Evolutionary conservation across 2,888 invertebrate genomes (phyloP).

Genomic region (Embidobia sp.): DNA sequence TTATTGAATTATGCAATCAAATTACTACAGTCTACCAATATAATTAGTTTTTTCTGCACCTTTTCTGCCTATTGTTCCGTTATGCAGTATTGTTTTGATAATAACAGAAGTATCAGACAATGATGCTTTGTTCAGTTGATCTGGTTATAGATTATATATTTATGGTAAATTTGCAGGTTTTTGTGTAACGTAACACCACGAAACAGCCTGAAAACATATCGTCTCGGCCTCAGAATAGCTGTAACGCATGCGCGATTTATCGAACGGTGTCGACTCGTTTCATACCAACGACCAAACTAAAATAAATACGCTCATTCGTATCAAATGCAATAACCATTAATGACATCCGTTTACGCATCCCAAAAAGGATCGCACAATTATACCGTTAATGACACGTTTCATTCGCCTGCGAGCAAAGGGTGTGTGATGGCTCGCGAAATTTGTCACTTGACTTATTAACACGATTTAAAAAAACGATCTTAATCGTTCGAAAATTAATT

Average conservation of each 20-base stretch:
- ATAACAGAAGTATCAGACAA: constrained; percentile 7
- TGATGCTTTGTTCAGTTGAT: constrained; percentile 24
- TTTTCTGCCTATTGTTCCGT: constrained; percentile 9
- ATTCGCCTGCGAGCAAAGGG: constrained; percentile 34
- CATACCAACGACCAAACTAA: constrained; percentile 51
- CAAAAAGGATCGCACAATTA: constrained; percentile 53
- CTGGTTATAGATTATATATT: constrained; percentile 48
- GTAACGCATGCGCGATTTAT: constrained; percentile 51
- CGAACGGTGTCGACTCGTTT: constrained; percentile 39
- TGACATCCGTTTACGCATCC: constrained; percentile 57
- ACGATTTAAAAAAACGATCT: too few relatives aligned
- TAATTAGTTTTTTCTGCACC: constrained; percentile 8
- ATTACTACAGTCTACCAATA: too few relatives aligned
- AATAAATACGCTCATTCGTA: constrained; percentile 59
- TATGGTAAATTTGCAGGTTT: constrained; percentile 30
- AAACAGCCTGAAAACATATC: constrained; percentile 25
- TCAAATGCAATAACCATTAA: constrained; percentile 54
- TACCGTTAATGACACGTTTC: constrained; percentile 45
- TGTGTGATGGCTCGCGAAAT: constrained; percentile 35
- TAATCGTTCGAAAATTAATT: too few relatives aligned
- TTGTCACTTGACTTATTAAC: not conserved
- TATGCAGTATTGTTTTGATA: constrained; percentile 9
- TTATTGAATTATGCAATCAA: too few relatives aligned
- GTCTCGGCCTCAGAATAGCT: constrained; percentile 1
- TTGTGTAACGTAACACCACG: constrained; percentile 31